Percentiles rank a stretch among this genome's conserved stretches.
Evolutionary conservation across 2,797 vertebrate genomes (phyloP).

Genomic region (Galaxias olidus): DNA sequence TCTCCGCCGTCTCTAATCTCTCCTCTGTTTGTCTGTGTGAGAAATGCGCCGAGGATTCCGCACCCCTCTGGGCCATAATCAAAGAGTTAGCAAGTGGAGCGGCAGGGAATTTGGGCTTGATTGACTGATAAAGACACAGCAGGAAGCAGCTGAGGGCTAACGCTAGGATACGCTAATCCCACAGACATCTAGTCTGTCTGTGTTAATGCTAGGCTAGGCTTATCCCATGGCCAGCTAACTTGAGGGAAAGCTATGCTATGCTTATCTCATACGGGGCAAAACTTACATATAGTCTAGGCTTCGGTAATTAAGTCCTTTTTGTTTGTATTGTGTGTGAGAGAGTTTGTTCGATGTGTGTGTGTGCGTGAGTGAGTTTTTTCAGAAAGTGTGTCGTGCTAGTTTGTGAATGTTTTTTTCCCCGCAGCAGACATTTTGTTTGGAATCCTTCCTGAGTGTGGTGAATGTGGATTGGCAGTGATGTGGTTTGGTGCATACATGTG

Average conservation of each 20-base stretch:
- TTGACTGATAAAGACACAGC: constrained; percentile 65
- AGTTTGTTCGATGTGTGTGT: constrained; percentile 36
- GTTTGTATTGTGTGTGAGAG: too few relatives aligned
- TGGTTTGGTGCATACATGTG: constrained; percentile 46
- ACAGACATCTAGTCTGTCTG: constrained; percentile 14
- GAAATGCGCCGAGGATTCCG: constrained; percentile 51
- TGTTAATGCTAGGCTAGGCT: too few relatives aligned
- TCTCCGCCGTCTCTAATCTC: constrained; percentile 51
- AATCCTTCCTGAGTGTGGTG: constrained; percentile 12
- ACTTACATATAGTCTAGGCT: too few relatives aligned
- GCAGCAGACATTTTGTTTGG: constrained; percentile 24
- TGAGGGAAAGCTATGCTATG: too few relatives aligned
- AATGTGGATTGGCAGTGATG: constrained; percentile 31
- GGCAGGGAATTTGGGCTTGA: constrained; percentile 57
- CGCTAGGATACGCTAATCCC: constrained; percentile 53
- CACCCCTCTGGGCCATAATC: constrained; percentile 59
- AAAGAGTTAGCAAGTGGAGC: constrained; percentile 59
- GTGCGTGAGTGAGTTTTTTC: constrained; percentile 17
- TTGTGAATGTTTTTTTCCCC: constrained; percentile 50
- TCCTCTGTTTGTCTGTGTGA: constrained; percentile 20
- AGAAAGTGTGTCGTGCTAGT: constrained; percentile 21
- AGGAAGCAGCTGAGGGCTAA: constrained; percentile 58
- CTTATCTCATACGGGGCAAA: too few relatives aligned
- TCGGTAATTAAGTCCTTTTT: too few relatives aligned
- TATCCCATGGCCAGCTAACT: too few relatives aligned